Conservation (phyloP, 2,113 vertebrate genomes). For the Microcebus griseorufus region DNA sequence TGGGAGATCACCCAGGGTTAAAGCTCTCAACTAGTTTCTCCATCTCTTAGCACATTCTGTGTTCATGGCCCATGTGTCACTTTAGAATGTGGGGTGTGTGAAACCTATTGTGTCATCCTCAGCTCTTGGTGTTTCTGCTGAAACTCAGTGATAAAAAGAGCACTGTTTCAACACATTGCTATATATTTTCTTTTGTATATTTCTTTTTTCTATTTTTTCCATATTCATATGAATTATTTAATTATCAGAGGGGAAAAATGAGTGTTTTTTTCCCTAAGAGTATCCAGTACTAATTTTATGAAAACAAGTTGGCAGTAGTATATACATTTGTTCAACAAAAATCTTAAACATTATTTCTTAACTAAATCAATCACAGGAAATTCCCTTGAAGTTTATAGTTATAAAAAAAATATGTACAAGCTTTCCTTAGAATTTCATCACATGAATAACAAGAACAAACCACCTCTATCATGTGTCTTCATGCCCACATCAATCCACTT, state of each 20-base stretch:
- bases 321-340: neutral
- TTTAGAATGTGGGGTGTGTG: neutral
- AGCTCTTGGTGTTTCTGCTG: neutral
- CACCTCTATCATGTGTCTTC: neutral
- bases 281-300: neutral
- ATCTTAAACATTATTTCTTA: conserved; percentile 28
- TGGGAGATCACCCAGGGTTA: neutral
- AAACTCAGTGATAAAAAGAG: neutral
- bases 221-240: neutral
- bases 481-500: neutral
- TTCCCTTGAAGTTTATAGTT: conserved; percentile 2
- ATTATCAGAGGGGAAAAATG: neutral
- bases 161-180: neutral
- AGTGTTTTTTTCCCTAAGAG: neutral
- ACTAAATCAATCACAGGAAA: neutral
- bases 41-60: neutral
- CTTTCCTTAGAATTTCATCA: conserved; percentile 27
- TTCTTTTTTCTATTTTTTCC: neutral
- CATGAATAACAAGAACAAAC: neutral
- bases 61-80: neutral
- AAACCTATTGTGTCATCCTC: neutral
- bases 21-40: neutral
- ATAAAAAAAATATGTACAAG: neutral
- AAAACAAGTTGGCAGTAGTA: neutral
- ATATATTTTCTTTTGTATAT: neutral